A percentile compares a stretch with the other conserved stretches of the same genome.
Evolutionary conservation across 2,888 invertebrate genomes (phyloP).

Genomic region (Campoletis raptor): DNA sequence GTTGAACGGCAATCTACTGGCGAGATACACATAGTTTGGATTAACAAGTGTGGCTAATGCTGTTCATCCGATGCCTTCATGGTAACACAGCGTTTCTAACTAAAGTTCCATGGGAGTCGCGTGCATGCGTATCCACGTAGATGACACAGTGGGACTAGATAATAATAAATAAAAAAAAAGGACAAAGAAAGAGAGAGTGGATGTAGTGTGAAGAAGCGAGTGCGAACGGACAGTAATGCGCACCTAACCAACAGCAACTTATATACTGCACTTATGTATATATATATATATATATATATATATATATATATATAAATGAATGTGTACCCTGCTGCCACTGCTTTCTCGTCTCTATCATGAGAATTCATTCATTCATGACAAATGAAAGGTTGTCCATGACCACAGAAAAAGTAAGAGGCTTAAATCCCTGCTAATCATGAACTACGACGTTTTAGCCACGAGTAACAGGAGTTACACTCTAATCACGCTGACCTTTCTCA

Average conservation of each 20-base stretch:
- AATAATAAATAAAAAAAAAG: background rate
- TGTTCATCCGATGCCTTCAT: conserved; percentile 57
- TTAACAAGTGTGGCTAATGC: conserved; percentile 68
- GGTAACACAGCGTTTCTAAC: conserved; percentile 46
- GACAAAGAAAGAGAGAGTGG: conserved; percentile 3
- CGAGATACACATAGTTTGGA: conserved; percentile 61
- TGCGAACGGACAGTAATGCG: conserved; percentile 58
- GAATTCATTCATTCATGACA: conserved; percentile 63
- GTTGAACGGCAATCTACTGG: conserved; percentile 56
- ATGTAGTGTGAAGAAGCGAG: conserved; percentile 43
- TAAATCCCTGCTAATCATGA: conserved; percentile 21
- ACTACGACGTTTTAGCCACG: conserved; percentile 51
- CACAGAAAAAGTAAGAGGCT: conserved; percentile 34
- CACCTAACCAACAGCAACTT: conserved; percentile 45
- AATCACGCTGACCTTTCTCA: conserved; percentile 61
- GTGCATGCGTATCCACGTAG: conserved; percentile 31
- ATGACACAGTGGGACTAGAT: conserved; percentile 43
- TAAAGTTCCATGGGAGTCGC: conserved; percentile 26
- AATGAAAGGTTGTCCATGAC: conserved; percentile 49
- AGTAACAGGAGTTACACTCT: conserved; percentile 63
- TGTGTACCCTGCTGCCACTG: conserved; percentile 34
- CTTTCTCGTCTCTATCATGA: conserved; percentile 51
- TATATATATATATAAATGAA: conserved; percentile 5
- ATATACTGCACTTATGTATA: conserved; percentile 16
- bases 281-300: conserved; percentile 8